These are phyloP conservation scores for Oscheius onirici DNA, from an alignment of 2,888 invertebrate species.

Conservation along the genomic window DNA sequence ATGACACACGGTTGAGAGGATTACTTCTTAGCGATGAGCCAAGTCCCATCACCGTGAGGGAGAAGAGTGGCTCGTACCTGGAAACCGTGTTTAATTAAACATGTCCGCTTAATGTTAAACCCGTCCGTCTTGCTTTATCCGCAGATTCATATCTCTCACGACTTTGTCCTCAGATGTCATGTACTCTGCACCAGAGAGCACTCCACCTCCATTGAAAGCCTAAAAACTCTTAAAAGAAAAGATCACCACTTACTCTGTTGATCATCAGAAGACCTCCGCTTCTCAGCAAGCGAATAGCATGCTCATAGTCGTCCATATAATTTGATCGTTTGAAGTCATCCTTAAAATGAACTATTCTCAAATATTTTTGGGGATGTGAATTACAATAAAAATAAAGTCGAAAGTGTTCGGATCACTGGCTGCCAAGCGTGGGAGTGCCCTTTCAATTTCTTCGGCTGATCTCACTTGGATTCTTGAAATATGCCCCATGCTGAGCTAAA, in stretches of 20 bases:
- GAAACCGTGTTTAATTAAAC: conserved; percentile 5
- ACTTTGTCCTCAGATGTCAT: conserved; percentile 55
- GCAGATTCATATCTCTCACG: conserved; percentile 52
- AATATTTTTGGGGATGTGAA: not conserved
- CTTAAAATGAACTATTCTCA: conserved; percentile 11
- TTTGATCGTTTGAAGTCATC: conserved; percentile 72
- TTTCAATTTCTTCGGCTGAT: conserved; percentile 54
- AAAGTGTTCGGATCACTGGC: conserved; percentile 56
- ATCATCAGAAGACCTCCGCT: conserved; percentile 72
- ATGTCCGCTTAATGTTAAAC: conserved; percentile 19
- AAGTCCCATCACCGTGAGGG: conserved; percentile 56
- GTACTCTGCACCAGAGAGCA: conserved; percentile 49
- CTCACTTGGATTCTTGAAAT: conserved; percentile 60
- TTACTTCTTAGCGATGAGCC: conserved; percentile 54
- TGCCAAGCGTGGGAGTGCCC: conserved; percentile 44
- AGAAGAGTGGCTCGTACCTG: conserved; percentile 52
- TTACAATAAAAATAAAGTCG: conserved; percentile 54
- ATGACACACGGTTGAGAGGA: not conserved
- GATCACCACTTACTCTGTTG: conserved; percentile 67
- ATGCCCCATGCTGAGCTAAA: conserved; percentile 33
- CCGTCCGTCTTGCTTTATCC: conserved; percentile 54
- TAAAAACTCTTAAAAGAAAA: conserved; percentile 19
- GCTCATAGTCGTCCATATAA: conserved; percentile 72
- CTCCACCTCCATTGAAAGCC: conserved; percentile 54
- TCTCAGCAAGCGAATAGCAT: conserved; percentile 70